These are phyloP conservation scores for Pangasius macronema DNA, from an alignment of 2,797 vertebrate species.

Conservation along the genomic window DNA sequence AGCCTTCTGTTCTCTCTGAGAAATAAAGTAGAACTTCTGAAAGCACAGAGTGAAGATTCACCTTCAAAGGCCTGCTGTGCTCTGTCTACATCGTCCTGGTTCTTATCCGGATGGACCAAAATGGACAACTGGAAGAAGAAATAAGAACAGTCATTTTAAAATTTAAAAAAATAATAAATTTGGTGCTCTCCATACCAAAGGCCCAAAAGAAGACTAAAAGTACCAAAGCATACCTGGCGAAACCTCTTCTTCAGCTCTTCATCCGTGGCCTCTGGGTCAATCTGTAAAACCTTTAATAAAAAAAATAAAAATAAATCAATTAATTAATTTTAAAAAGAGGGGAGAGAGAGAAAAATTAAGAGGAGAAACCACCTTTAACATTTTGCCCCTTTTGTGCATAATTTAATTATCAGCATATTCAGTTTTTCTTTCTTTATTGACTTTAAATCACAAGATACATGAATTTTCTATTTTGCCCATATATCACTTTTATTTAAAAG, in stretches of 20 bases:
- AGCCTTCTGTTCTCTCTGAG: background rate
- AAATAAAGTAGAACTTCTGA: background rate
- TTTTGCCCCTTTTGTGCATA: background rate
- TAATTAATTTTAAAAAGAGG: background rate
- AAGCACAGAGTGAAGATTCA: slow-evolving; percentile 59
- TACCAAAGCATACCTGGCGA: slow-evolving; percentile 80
- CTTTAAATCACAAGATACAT: no score
- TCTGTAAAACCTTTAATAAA: slow-evolving; percentile 85
- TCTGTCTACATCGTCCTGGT: slow-evolving; percentile 90
- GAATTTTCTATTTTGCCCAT: no score
- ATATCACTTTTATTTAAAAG: no score
- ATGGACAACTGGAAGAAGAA: slow-evolving; percentile 85
- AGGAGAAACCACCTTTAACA: background rate
- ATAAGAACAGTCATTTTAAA: background rate
- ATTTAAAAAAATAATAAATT: background rate
- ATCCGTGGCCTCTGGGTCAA: slow-evolving; percentile 96
- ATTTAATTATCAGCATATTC: background rate
- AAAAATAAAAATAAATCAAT: background rate
- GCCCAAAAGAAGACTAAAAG: background rate
- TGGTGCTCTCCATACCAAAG: background rate
- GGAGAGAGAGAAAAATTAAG: background rate
- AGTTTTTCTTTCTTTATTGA: no score
- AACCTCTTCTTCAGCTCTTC: slow-evolving; percentile 98
- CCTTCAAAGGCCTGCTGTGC: slow-evolving; percentile 97
- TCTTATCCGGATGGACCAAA: slow-evolving; percentile 98